phyloP scores from a whole-genome alignment of 64 coral and sea anemone species.

The Dendronephthya gigantea region DNA sequence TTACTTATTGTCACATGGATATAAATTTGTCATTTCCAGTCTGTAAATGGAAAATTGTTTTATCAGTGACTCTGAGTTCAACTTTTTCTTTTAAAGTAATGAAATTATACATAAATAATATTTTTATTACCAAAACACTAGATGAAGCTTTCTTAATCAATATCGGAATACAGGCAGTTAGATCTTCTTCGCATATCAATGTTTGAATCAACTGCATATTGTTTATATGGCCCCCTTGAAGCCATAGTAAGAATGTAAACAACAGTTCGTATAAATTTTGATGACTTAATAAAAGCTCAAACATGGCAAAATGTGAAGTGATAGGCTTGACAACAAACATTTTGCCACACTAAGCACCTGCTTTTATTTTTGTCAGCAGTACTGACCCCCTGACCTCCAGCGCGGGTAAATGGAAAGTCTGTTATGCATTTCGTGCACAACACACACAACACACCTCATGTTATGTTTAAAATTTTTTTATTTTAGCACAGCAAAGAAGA shows the following conservation, averaged over 20 bases:
- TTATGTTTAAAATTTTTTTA: not conserved
- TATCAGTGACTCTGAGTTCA: not conserved
- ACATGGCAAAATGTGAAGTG: not conserved
- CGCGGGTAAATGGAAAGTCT: too few relatives aligned
- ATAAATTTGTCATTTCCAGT: not conserved
- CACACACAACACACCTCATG: too few relatives aligned
- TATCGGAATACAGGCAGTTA: too few relatives aligned
- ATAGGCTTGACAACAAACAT: not conserved
- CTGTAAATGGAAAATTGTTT: not conserved
- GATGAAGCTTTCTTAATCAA: not conserved
- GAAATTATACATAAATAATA: not conserved
- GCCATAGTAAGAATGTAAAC: not conserved
- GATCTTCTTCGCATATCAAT: not conserved
- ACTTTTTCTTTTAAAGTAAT: too few relatives aligned
- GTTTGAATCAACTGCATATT: not conserved
- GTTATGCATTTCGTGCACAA: not conserved
- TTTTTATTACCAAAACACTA: not conserved
- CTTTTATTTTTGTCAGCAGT: not conserved
- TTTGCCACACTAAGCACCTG: not conserved
- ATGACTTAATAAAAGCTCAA: not conserved
- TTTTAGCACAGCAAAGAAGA: slow-evolving; percentile 20
- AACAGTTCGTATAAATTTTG: not conserved
- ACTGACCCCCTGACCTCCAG: not conserved
- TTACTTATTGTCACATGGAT: not conserved
- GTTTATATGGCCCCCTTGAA: slow-evolving; percentile 13